Conservation (phyloP, 2,888 invertebrate species). For the Orthonychiurus folsomi region DNA sequence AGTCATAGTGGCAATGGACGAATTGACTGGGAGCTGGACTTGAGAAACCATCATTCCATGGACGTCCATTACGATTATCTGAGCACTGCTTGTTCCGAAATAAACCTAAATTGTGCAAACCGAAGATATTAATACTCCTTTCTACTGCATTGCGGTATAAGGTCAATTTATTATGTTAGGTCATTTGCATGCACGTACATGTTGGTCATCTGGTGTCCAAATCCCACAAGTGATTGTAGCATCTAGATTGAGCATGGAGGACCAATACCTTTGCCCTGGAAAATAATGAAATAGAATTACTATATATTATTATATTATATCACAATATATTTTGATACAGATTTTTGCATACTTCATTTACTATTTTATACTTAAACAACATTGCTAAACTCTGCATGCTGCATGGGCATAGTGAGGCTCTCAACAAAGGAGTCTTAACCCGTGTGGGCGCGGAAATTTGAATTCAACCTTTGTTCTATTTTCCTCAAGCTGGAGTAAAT, state of each 20-base stretch:
- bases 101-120: slow-evolving; percentile 62
- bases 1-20: slow-evolving; percentile 81
- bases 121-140: neutral
- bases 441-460: too few species aligned
- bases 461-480: too few species aligned
- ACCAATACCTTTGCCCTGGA: slow-evolving; percentile 96
- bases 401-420: too few species aligned
- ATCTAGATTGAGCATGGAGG: slow-evolving; percentile 89
- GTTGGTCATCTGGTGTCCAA: slow-evolving; percentile 52
- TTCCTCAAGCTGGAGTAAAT: too few species aligned
- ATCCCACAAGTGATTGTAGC: slow-evolving; percentile 91
- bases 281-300: too few species aligned
- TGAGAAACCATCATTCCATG: slow-evolving; percentile 92
- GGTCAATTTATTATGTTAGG: neutral
- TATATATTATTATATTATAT: too few species aligned
- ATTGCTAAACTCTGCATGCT: too few species aligned
- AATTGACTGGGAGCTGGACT: slow-evolving; percentile 67
- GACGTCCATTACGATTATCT: slow-evolving; percentile 93
- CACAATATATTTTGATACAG: too few species aligned
- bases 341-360: too few species aligned
- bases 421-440: too few species aligned
- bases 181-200: slow-evolving; percentile 18
- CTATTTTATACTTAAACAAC: too few species aligned
- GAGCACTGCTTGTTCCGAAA: slow-evolving; percentile 89
- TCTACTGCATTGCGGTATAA: neutral